Percentiles rank a stretch among this genome's conserved stretches.
Evolutionary conservation across 2,113 vertebrate genomes (phyloP).

Genomic region (Archilochus colubris): DNA sequence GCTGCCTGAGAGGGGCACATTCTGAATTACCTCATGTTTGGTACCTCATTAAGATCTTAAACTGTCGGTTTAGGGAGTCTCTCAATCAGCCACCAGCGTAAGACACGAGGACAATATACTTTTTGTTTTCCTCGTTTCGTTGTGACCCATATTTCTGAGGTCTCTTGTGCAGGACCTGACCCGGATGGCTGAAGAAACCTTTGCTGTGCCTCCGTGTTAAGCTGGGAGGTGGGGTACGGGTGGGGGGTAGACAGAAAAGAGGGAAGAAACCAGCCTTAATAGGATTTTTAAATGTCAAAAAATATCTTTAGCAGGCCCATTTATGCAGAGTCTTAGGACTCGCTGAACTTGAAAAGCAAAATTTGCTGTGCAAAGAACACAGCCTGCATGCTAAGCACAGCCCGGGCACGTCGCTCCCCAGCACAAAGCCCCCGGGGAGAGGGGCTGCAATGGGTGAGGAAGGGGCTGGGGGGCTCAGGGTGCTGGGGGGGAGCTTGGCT

Average conservation of each 20-base stretch:
- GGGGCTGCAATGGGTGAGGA: neutral
- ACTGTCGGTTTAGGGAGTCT: neutral
- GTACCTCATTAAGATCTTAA: slow-evolving; percentile 1
- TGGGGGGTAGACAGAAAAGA: neutral
- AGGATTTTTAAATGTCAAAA: slow-evolving; percentile 53
- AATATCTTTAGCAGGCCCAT: slow-evolving; percentile 25
- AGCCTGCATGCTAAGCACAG: neutral
- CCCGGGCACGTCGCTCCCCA: neutral
- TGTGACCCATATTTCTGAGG: slow-evolving; percentile 24
- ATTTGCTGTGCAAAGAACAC: neutral
- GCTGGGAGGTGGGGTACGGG: neutral
- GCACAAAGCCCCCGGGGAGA: neutral
- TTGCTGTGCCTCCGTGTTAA: neutral
- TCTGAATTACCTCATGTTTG: neutral
- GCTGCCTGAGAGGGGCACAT: neutral
- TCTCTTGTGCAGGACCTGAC: slow-evolving; percentile 25
- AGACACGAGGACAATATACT: neutral
- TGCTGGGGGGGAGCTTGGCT: neutral
- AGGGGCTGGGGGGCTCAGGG: neutral
- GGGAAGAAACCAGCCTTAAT: neutral
- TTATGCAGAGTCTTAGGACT: neutral
- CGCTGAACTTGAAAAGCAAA: neutral
- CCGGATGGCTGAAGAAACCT: neutral
- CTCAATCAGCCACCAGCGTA: neutral
- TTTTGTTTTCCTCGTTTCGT: slow-evolving; percentile 1